Base-by-base conservation (phyloP, 2,797 vertebrate genomes). In the Chaetophractus vellerosus region DNA sequence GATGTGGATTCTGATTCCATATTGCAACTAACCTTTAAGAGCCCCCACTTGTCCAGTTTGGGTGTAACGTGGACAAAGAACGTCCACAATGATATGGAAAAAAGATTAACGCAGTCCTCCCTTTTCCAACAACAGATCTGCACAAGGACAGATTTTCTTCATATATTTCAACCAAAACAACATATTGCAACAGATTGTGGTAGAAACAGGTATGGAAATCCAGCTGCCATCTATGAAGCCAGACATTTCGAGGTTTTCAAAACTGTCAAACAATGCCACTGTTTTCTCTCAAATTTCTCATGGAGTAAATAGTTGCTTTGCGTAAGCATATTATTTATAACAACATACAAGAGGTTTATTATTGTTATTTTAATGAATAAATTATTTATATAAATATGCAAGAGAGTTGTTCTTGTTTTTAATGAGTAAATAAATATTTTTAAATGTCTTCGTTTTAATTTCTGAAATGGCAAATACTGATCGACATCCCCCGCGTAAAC, bases 11-110 rank as follows among this genome's bases (percentile, higher is more conserved):
- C 33, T 1, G 21, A 1, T 4, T 78, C 28, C n/a, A 9, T 4
- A 0, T 6, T 5, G 19, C 6, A 28, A 45, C 33, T 9, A 8
- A 61, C 1, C 41, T 10, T 50, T 33, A 19, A 33, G 88, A 26
- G 83, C 36, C 33, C 6, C 36, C 31, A 2, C 4, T 4, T 0
- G 9, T 18, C n/a, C 0, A 2, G 64, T 1, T 21, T 23, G 11
- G 10, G 5, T 1, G 3, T 0, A 10, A 12, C 31, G 59, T 64
- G 45, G 4, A 78, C 36, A 9, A 64, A 26, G 48, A 36, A n/a
- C 28, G 12, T 3, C 28, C 14, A 10, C 6, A 2, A 2, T 11
- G 57, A 1, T 0, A 19, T 0, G 2, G 23, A 10, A 19, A 81
- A 80, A 26, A 18, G 7, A 14, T 14, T 2, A 9, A 21, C 24